Conservation (phyloP, 2,888 invertebrate species). For the Chrysolina americana region DNA sequence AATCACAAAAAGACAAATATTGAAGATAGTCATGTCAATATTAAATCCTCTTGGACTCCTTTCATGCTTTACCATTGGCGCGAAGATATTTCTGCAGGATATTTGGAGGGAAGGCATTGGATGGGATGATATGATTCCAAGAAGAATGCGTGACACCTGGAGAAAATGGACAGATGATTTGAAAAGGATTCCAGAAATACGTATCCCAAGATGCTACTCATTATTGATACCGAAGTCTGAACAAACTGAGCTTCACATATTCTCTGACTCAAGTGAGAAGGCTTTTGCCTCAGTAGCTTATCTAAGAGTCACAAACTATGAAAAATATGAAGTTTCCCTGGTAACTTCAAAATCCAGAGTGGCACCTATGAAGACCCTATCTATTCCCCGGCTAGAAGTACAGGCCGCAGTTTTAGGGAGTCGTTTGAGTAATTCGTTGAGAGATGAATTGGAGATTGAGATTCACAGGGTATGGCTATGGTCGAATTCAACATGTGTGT, state of each 20-base stretch:
- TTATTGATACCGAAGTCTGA: background rate
- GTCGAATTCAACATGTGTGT: background rate
- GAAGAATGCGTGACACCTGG: background rate
- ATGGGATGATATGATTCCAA: slow-evolving; percentile 25
- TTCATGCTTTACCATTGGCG: slow-evolving; percentile 3
- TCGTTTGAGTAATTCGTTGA: background rate
- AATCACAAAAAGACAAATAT: background rate
- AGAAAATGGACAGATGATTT: background rate
- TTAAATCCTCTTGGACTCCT: background rate
- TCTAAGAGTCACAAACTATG: background rate
- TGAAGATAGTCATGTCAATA: background rate
- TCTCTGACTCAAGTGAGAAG: slow-evolving; percentile 17
- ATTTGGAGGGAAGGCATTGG: slow-evolving; percentile 10
- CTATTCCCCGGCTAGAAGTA: no score
- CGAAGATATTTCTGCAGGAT: background rate
- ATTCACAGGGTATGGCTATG: background rate
- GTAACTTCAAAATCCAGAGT: slow-evolving; percentile 1
- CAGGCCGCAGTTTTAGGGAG: background rate
- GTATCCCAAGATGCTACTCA: slow-evolving; percentile 4
- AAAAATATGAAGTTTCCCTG: background rate
- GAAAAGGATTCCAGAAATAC: background rate
- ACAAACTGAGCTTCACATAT: background rate
- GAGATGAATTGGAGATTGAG: background rate
- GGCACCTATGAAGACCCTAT: background rate
- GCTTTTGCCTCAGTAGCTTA: background rate